A percentile compares a stretch with the other conserved stretches of the same genome.
Evolutionary conservation across 2,888 invertebrate genomes (phyloP).

Genomic region (Sinohyriopsis cumingii): DNA sequence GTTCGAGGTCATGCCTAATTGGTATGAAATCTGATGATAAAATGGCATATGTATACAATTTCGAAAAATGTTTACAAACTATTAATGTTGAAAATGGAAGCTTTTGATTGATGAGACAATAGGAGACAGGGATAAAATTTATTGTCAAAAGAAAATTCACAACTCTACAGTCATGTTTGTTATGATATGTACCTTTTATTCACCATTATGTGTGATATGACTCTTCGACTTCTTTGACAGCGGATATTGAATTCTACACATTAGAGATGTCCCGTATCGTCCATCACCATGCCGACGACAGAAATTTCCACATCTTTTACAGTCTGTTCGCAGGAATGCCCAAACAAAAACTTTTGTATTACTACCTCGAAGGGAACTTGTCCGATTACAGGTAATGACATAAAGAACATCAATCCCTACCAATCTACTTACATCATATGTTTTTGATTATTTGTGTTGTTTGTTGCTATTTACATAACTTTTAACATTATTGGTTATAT

Average conservation of each 20-base stretch:
- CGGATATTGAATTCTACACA: conserved; percentile 54
- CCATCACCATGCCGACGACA: conserved; percentile 42
- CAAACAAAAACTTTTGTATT: conserved; percentile 27
- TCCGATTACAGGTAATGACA: conserved; percentile 42
- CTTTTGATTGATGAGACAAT: no score
- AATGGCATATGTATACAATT: no score
- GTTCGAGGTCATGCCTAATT: no score
- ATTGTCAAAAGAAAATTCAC: no score
- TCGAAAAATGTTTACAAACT: no score
- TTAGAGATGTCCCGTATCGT: conserved; percentile 62
- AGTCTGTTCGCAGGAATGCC: conserved; percentile 53
- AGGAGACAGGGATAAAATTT: no score
- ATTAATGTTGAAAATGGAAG: no score
- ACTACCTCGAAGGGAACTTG: conserved; percentile 35
- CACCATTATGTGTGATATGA: not conserved
- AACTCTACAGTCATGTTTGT: no score
- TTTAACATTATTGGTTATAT: no score
- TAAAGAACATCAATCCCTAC: not conserved
- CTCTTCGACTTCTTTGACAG: conserved; percentile 28
- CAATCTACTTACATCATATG: not conserved
- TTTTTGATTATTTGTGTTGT: no score
- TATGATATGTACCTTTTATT: not conserved
- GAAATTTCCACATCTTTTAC: conserved; percentile 63
- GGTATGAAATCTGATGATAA: no score
- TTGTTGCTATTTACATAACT: no score